Evolutionary conservation across 2,888 invertebrate species (phyloP).

Genomic region (Cheilosia soror): DNA sequence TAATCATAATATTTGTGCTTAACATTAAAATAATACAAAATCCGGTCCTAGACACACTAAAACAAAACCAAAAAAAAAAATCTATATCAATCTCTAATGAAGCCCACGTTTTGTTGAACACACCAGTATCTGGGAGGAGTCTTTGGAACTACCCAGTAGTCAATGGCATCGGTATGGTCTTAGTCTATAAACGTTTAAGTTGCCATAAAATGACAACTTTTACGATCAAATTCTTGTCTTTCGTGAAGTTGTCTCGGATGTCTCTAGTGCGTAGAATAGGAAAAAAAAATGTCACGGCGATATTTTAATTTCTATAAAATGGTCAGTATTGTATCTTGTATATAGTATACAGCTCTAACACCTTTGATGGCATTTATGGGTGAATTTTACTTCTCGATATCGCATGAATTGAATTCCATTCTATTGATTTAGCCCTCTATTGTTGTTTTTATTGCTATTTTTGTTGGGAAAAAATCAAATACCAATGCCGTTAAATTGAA

Average conservation of each 20-base stretch:
- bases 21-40: conserved; percentile 18
- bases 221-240: conserved; percentile 30
- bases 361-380: conserved; percentile 45
- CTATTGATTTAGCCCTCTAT: conserved; percentile 7
- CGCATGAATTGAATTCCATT: conserved; percentile 27
- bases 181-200: conserved; percentile 47
- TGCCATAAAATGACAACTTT: conserved; percentile 39
- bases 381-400: conserved; percentile 12
- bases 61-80: not conserved
- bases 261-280: not conserved
- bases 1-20: conserved; percentile 52
- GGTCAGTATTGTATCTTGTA: conserved; percentile 12
- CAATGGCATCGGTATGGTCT: conserved; percentile 14
- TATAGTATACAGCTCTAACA: conserved; percentile 15
- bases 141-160: conserved; percentile 11
- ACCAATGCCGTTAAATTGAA: too few relatives aligned
- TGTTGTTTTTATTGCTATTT: not conserved
- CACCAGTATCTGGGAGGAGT: not conserved
- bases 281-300: conserved; percentile 32
- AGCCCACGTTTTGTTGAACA: conserved; percentile 27
- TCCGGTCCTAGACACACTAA: not conserved
- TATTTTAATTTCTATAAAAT: conserved; percentile 36
- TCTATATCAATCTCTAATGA: conserved; percentile 1
- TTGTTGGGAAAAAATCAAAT: too few relatives aligned
- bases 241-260: not conserved